Base-by-base conservation (phyloP, 2,113 vertebrate genomes). In the Dasyprocta punctata region DNA sequence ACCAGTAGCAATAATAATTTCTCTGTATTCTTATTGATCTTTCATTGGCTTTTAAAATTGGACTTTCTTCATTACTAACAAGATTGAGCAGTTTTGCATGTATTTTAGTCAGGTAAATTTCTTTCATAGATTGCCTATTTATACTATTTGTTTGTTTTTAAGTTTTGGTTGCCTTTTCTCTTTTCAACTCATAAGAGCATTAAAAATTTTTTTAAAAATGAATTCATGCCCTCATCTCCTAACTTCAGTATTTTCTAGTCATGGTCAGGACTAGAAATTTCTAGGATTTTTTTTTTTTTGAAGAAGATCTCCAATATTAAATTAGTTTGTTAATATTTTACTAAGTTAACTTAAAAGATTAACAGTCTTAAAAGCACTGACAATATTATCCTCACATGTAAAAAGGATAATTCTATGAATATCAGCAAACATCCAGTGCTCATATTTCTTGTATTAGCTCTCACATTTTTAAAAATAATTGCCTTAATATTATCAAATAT, bases 271-370 rank as follows among this genome's bases (percentile, higher is more conserved):
- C 41, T 77, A 77, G 41, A 44, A 77, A 47, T 77, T 77, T 47
- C 73, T 28, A 77, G 10, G 71, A 77, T 52, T 86, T 65, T 88
- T 92, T 82, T 52, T 86, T 65, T 88, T 92, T 82, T 86, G n/a
- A 97, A 91, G 20, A 16, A 97, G 95, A 90, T 86, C 19, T 9
- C 36, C n/a, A 81, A 56, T 3, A 82, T 75, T 52, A 80, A 4
- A 30, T 58, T 30, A 86, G 69, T 61, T 75, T 92, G 60, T 84
- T 80, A 95, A 93, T 61, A 89, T 78, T 94, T 94, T 69, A 80
- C 16, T 84, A 90, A 54, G 44, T 83, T 49, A 63, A 86, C 52
- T 14, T 89, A 87, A 89, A 92, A 93, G 16, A 65, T 65, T 54
- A 73, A 69, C 89, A n/a, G 26, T 95, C 85, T 81, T 77, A 47